A percentile compares a stretch with the other conserved stretches of the same genome.
Evolutionary conservation across 2,888 invertebrate genomes (phyloP).

Genomic region (Chaetoderma sp.): DNA sequence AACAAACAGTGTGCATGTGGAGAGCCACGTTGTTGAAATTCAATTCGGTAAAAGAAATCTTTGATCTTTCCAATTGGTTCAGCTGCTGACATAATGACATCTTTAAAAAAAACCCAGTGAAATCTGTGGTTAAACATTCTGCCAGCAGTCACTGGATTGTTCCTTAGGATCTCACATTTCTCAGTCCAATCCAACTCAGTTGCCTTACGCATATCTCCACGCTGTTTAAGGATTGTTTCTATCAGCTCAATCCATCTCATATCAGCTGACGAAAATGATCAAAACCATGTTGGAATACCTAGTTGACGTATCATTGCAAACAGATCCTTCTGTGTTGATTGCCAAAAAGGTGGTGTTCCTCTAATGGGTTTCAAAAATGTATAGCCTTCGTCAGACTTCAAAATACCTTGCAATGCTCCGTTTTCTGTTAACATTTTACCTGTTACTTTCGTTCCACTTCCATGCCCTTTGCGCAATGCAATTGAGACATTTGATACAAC

Average conservation of each 20-base stretch:
- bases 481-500: slow-evolving; percentile 13
- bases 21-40: too few relatives aligned
- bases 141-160: slow-evolving; percentile 35
- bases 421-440: slow-evolving; percentile 13
- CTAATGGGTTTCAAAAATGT: slow-evolving; percentile 26
- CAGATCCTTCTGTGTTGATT: slow-evolving; percentile 29
- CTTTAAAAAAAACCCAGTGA: too few relatives aligned
- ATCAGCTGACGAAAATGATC: slow-evolving; percentile 36
- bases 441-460: slow-evolving; percentile 9
- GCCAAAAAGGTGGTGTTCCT: slow-evolving; percentile 36
- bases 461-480: slow-evolving; percentile 14
- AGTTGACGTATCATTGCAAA: slow-evolving; percentile 34
- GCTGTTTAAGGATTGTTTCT: slow-evolving; percentile 28
- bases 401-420: slow-evolving; percentile 3
- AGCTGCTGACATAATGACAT: too few relatives aligned
- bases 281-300: slow-evolving; percentile 36
- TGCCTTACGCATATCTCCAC: slow-evolving; percentile 17
- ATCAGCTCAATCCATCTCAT: slow-evolving; percentile 33
- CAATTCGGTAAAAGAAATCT: too few relatives aligned
- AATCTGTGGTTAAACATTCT: too few relatives aligned
- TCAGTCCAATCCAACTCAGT: slow-evolving; percentile 21
- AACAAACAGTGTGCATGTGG: too few relatives aligned
- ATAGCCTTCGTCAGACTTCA: slow-evolving; percentile 24
- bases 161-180: slow-evolving; percentile 26
- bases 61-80: too few relatives aligned